Base-by-base conservation (phyloP, 1,140 invertebrate genomes). In the Dreissena rostriformis region DNA sequence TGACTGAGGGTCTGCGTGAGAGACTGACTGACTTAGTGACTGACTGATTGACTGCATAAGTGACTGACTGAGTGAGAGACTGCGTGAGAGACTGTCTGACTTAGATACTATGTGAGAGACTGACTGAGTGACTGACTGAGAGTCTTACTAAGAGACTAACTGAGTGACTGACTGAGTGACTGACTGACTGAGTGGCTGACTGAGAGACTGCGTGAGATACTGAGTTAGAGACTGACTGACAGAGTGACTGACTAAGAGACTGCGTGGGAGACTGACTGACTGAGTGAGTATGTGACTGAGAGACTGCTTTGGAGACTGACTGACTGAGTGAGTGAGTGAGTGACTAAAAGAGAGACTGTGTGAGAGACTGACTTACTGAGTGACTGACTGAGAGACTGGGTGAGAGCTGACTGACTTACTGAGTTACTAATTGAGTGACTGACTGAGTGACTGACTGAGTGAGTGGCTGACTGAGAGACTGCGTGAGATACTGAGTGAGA, bases 161-260 rank as follows among this genome's bases (percentile, higher is more conserved):
- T 80, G 66, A 81, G 74, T 80, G 75, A 70, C 68, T 75, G 73
- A 63, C 52, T 68, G 63, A 63, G 84, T 80, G 66, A 75, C 53
- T 75, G 82, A 52, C 29, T 80, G 75, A 67, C 70, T 61, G 66
- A 67, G 72, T 71, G 72, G 71, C n/a, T 72, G 61, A 84, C 65
- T 78, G 57, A 79, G 80, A 63, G 84, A 83, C 79, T 76, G 68
- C 72, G 84, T 76, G 77, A 82, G 68, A 49, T 68, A 73, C 77
- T 68, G 61, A 39, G 82, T 51, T 76, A 82, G 82, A 8, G 63
- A 67, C 55, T 72, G 61, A 84, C 61, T 72, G 53, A 82, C 77
- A 51, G 78, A 74, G 72, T 74, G 72, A 74, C n/a, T 74, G 72
- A 74, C 39, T 57, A 19, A 57, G 53, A 14, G 53, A 57, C 12